phyloP scores from a whole-genome alignment of 1,140 invertebrate species.

The Drosophila kepulauana region DNA sequence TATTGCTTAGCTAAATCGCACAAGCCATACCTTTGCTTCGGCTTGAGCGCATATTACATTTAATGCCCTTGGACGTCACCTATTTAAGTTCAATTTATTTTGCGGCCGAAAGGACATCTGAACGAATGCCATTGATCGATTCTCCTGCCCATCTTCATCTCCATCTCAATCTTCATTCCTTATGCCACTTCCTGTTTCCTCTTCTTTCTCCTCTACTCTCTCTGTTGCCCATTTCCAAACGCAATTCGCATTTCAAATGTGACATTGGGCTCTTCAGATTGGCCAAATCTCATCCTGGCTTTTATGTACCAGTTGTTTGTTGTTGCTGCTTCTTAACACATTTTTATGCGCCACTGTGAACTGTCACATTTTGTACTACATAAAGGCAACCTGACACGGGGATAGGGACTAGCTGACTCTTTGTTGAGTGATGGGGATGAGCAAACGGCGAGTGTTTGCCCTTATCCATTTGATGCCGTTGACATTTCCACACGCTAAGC shows the following conservation, averaged over 20 bases:
- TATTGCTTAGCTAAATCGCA: too few relatives aligned
- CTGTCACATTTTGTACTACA: conserved; percentile 71
- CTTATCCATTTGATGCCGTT: conserved; percentile 74
- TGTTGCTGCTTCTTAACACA: conserved; percentile 47
- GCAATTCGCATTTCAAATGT: conserved; percentile 45
- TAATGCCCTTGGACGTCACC: conserved; percentile 77
- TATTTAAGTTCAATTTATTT: conserved; percentile 84
- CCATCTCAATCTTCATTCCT: conserved; percentile 12
- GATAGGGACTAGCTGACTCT: background rate
- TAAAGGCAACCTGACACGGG: background rate
- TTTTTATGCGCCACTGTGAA: conserved; percentile 66
- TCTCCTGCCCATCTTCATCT: conserved; percentile 42
- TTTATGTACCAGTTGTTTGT: conserved; percentile 61
- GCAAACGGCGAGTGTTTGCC: conserved; percentile 23
- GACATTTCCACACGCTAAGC: conserved; percentile 64
- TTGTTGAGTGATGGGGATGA: too few relatives aligned
- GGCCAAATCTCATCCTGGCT: conserved; percentile 70
- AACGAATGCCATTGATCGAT: conserved; percentile 76
- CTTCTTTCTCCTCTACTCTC: background rate
- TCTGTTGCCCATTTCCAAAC: conserved; percentile 20
- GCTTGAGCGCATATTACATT: conserved; percentile 56
- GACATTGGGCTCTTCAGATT: conserved; percentile 62
- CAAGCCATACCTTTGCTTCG: conserved; percentile 25
- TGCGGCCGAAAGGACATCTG: conserved; percentile 63
- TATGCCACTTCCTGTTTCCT: conserved; percentile 3